Percentiles rank a stretch among this genome's conserved stretches.
Conservation (phyloP, 2,113 vertebrate species). For the Apeltes quadracus region DNA sequence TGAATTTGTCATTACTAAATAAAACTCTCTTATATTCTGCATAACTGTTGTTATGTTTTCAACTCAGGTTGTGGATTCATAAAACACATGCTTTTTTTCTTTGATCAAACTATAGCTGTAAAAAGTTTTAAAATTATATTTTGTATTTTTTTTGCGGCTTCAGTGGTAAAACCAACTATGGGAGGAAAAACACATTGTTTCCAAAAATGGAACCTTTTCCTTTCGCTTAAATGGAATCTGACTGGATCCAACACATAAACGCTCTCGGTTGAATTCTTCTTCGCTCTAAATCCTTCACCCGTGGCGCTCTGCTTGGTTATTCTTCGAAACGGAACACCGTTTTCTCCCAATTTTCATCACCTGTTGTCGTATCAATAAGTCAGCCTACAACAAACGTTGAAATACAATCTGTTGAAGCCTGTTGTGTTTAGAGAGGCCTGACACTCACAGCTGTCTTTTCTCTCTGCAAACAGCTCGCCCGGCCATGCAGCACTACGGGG, state of each 20-base stretch:
- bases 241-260: background rate
- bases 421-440: background rate
- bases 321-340: background rate
- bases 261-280: background rate
- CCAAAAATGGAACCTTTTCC: background rate
- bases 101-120: background rate
- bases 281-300: background rate
- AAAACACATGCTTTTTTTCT: background rate
- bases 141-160: background rate
- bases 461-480: conserved; percentile 65
- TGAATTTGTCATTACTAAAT: background rate
- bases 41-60: background rate
- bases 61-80: background rate
- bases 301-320: background rate
- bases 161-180: background rate
- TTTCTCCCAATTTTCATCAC: background rate
- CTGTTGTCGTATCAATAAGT: conserved; percentile 26
- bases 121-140: background rate
- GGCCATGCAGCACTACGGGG: conserved; percentile 98
- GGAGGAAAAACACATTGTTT: background rate
- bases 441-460: background rate
- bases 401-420: background rate
- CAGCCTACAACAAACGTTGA: background rate
- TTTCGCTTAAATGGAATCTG: background rate
- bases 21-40: background rate